phyloP scores from a whole-genome alignment of 2,113 vertebrate species.

The Pangasianodon hypophthalmus region DNA sequence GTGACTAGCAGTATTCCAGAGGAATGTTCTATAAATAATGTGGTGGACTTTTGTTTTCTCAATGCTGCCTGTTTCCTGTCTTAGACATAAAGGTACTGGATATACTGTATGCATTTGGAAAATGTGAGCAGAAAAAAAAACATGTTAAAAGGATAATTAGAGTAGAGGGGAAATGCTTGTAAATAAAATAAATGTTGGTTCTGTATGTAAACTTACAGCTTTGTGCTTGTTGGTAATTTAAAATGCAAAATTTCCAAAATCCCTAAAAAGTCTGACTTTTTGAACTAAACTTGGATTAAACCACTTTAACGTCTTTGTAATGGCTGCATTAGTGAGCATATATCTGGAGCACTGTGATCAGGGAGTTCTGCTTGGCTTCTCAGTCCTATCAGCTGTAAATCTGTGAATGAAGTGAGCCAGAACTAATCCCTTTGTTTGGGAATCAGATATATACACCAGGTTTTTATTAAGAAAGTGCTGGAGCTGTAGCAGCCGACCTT shows the following conservation, averaged over 20 bases:
- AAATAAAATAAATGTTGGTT: constrained; percentile 85
- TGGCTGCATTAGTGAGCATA: neutral
- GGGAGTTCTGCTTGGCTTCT: neutral
- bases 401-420: constrained; percentile 14
- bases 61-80: constrained; percentile 57
- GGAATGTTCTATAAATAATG: constrained; percentile 75
- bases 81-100: constrained; percentile 64
- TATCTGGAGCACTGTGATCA: neutral
- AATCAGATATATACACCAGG: constrained; percentile 13
- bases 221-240: constrained; percentile 6
- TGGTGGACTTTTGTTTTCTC: constrained; percentile 62
- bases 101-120: constrained; percentile 56
- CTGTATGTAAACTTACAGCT: constrained; percentile 58
- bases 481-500: constrained; percentile 29
- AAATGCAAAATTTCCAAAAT: neutral
- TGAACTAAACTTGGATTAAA: neutral
- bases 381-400: constrained; percentile 7
- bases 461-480: constrained; percentile 17
- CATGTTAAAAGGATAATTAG: constrained; percentile 52
- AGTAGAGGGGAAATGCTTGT: constrained; percentile 84
- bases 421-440: constrained; percentile 24
- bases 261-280: neutral
- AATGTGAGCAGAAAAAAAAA: constrained; percentile 71
- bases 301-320: neutral
- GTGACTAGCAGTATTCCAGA: constrained; percentile 78